Base-by-base conservation (phyloP, 2,113 vertebrate species). In the Tretioscincus oriximinensis region DNA sequence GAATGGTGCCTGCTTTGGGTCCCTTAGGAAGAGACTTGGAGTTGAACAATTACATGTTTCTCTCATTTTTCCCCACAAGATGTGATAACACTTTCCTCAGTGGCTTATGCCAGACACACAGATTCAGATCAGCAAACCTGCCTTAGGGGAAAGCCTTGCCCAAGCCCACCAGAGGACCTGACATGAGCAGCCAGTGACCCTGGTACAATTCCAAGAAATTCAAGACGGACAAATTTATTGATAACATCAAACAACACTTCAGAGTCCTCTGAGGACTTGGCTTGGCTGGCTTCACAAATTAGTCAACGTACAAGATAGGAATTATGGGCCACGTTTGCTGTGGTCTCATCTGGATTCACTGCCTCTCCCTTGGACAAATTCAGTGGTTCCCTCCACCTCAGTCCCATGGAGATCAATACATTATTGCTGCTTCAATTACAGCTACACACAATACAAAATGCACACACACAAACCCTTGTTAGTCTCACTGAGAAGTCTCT, bases 161-260 rank as follows among this genome's bases (percentile, higher is more conserved):
- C 24, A 9, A 2, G 45, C 24, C 28, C 11, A 2, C 29, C 28
- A 26, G 47, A 82, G 64, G 63, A 73, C 82, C 89, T 86, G 74
- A 68, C 86, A 68, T 76, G 2, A 18, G 2, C 9, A 78, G 89
- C 78, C 64, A 16, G 63, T 72, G 90, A 90, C 91, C 89, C 90
- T 89, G 77, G n/a, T 7, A 86, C 84, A 84, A 87, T 49, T 75
- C 91, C 73, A 64, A 64, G 86, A 77, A 76, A 88, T 69, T 20
- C 81, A 66, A n/a, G 85, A 82, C 89, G 94, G 92, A 90, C 88
- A 77, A 68, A 94, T 93, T 95, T 93, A 96, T 96, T 92, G 96
- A 95, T 93, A 89, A 80, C 93, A 95, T 96, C 96, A 95, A 88
- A 90, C 91, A 90, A 94, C 95, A 96, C 94, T 78, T 92, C 70